Base-by-base conservation (phyloP, 2,888 invertebrate genomes). In the Dendrolimus houi region DNA sequence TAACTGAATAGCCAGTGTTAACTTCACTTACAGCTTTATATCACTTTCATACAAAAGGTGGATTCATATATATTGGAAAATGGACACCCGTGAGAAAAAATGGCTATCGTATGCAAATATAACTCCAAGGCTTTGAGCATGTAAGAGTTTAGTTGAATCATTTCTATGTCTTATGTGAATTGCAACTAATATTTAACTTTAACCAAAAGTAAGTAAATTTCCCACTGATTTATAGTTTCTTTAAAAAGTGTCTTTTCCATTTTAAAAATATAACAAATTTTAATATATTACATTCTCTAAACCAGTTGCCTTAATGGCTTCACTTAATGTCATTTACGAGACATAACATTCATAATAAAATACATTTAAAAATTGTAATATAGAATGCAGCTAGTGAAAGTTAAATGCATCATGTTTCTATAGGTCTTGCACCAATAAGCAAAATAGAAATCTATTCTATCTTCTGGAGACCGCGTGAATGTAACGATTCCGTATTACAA, bases 101-200 rank as follows among this genome's bases (percentile, higher is more conserved):
- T 14, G 58, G 57, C 57, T 55, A 54, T 57, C 72, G 69, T 71
- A 74, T 74, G 78, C 74, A 79, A 77, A 81, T 75, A 77, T 29
- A 29, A 29, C 6, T 29, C 29, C 29, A 29, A 29, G 6, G 66
- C 65, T 56, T 58, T 70, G 60, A 72, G 62, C 63, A 70, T 69
- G 64, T 67, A 66, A 67, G 65, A 74, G 82, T 81, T 81, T 79
- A 76, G 80, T 72, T 65, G 72, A 68, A 73, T 75, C 65, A 74
- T 87, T 85, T 72, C 75, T 79, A 73, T 75, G 68, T 81, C 79
- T 83, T 84, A 81, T 76, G 76, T 83, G 81, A 84, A 83, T 72
- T 29, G 29, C 29, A 29, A 29, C 29, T 29, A 84, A 79, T 80
- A 79, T 79, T 83, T 79, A 80, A 70, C 58, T 55, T 59, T 54